phyloP scores from a whole-genome alignment of 2,888 invertebrate genomes.

The Aphidoletes aphidimyza region DNA sequence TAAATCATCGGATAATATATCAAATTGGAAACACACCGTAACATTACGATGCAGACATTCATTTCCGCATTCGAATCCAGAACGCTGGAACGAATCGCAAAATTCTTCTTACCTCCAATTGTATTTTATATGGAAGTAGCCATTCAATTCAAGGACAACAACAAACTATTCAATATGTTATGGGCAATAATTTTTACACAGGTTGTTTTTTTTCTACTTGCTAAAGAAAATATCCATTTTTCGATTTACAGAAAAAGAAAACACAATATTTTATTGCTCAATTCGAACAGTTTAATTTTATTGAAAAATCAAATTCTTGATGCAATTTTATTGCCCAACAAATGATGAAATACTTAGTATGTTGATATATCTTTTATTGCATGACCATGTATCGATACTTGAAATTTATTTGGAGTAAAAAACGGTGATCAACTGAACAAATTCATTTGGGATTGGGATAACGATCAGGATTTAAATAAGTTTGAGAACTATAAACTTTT shows the following conservation, averaged over 20 bases:
- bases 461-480: background rate
- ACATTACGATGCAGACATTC: constrained; percentile 40
- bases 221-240: too few relatives aligned
- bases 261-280: background rate
- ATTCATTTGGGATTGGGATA: too few relatives aligned
- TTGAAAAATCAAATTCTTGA: background rate
- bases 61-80: constrained; percentile 52
- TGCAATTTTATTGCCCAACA: background rate
- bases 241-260: background rate
- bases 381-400: too few relatives aligned
- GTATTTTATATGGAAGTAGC: background rate
- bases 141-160: background rate
- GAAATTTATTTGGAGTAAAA: too few relatives aligned
- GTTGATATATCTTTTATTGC: background rate
- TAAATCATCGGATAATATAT: background rate
- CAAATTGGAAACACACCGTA: background rate
- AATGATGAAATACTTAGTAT: background rate
- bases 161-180: background rate
- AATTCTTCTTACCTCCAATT: too few relatives aligned
- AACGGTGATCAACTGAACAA: too few relatives aligned
- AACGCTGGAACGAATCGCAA: background rate
- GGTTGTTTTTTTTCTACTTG: background rate
- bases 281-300: constrained; percentile 2
- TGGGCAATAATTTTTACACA: background rate
- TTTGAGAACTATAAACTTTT: too few relatives aligned